Conservation (phyloP, 2,113 vertebrate species). For the Pachypanchax playfairii region DNA sequence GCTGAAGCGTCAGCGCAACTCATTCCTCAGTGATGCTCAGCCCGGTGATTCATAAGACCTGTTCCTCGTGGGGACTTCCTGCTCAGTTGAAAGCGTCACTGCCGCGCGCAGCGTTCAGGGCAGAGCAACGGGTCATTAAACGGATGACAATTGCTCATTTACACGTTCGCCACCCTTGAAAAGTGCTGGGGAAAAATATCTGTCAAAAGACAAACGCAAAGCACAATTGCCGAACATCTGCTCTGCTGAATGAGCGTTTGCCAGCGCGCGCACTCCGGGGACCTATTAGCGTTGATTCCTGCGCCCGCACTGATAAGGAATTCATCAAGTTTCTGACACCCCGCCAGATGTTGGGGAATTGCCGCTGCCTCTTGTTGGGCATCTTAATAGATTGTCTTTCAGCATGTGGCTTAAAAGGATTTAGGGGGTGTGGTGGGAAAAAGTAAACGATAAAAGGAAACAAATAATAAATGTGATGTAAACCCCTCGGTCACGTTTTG, state of each 20-base stretch:
- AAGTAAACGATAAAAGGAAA: not conserved
- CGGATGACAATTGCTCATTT: slow-evolving; percentile 67
- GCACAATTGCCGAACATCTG: slow-evolving; percentile 75
- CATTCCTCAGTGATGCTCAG: slow-evolving; percentile 22
- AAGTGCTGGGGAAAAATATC: slow-evolving; percentile 67
- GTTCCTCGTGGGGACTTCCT: slow-evolving; percentile 13
- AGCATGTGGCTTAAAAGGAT: slow-evolving; percentile 39
- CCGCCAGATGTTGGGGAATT: slow-evolving; percentile 77
- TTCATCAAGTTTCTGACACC: slow-evolving; percentile 78
- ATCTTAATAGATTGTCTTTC: slow-evolving; percentile 56
- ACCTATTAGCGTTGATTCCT: slow-evolving; percentile 72
- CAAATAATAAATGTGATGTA: slow-evolving; percentile 2
- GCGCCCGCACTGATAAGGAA: slow-evolving; percentile 73
- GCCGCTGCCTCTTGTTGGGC: slow-evolving; percentile 70
- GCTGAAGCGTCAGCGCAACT: slow-evolving; percentile 16
- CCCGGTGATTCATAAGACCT: slow-evolving; percentile 32
- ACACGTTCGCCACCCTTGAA: slow-evolving; percentile 57
- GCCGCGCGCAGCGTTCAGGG: not conserved
- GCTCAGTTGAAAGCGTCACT: not conserved
- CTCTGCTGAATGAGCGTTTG: slow-evolving; percentile 70
- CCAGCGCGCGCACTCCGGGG: slow-evolving; percentile 67
- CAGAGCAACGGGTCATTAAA: slow-evolving; percentile 46
- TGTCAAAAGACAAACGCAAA: slow-evolving; percentile 72
- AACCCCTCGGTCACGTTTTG: not conserved
- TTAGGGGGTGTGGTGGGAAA: not conserved